phyloP scores from a whole-genome alignment of 2,113 vertebrate genomes.

The Pelvicachromis taeniatus region DNA sequence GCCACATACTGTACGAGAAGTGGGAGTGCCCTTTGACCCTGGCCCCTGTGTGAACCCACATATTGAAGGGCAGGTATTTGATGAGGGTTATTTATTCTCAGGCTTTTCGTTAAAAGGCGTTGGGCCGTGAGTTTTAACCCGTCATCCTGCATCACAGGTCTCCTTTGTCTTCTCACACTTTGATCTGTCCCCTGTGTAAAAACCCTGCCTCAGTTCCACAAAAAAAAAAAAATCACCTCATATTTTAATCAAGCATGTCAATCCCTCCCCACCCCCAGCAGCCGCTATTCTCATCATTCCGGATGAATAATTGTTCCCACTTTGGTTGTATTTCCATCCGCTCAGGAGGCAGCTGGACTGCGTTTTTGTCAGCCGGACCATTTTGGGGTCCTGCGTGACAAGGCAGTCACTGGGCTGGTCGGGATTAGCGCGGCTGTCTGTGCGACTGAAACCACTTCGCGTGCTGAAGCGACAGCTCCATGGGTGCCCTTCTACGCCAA shows the following conservation, averaged over 20 bases:
- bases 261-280: background rate
- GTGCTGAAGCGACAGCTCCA: slow-evolving; percentile 50
- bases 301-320: slow-evolving; percentile 38
- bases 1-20: background rate
- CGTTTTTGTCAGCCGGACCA: background rate
- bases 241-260: slow-evolving; percentile 40
- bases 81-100: slow-evolving; percentile 30
- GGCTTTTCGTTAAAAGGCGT: slow-evolving; percentile 9
- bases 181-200: slow-evolving; percentile 44
- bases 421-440: slow-evolving; percentile 49
- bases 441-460: slow-evolving; percentile 33
- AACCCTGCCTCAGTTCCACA: slow-evolving; percentile 16
- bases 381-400: slow-evolving; percentile 53
- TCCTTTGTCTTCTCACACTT: slow-evolving; percentile 39
- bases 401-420: slow-evolving; percentile 20
- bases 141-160: slow-evolving; percentile 23
- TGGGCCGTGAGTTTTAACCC: slow-evolving; percentile 18
- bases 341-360: slow-evolving; percentile 9
- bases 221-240: slow-evolving; percentile 43
- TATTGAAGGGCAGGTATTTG: background rate
- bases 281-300: slow-evolving; percentile 6
- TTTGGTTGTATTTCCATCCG: slow-evolving; percentile 18
- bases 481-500: slow-evolving; percentile 25
- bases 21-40: background rate
- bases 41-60: slow-evolving; percentile 46